Evolutionary conservation across 2,797 vertebrate species (phyloP).

Genomic region (Tragopan temminckii): DNA sequence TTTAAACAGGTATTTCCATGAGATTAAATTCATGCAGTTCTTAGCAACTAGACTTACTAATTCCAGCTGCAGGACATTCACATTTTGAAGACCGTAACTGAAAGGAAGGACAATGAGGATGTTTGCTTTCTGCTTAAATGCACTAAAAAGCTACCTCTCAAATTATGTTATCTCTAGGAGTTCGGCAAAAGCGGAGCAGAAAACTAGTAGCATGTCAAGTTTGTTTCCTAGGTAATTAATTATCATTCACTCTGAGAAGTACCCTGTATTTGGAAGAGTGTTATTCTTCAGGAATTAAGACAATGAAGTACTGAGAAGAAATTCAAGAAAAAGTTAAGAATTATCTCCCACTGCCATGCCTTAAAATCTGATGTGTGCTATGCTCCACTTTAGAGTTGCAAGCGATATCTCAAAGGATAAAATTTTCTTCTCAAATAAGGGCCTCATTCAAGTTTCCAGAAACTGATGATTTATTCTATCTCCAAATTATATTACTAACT

Average conservation of each 20-base stretch:
- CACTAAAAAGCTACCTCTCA: background rate
- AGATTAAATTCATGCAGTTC: background rate
- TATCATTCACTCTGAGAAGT: constrained; percentile 21
- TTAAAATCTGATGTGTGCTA: background rate
- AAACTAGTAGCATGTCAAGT: background rate
- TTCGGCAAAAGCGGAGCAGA: constrained; percentile 51
- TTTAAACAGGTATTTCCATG: background rate
- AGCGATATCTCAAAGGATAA: background rate
- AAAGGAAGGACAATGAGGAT: background rate
- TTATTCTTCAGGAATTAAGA: constrained; percentile 12
- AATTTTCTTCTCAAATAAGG: background rate
- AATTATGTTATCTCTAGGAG: background rate
- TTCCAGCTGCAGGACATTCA: background rate
- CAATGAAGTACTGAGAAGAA: constrained; percentile 2
- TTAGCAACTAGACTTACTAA: background rate
- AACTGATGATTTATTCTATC: background rate
- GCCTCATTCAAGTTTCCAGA: background rate
- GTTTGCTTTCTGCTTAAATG: background rate
- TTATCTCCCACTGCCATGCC: background rate
- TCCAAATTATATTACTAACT: background rate
- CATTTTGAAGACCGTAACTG: background rate
- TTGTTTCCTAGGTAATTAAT: constrained; percentile 68
- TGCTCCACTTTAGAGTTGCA: background rate
- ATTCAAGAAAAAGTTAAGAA: background rate
- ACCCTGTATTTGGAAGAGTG: background rate